These are phyloP conservation scores for Ophion ventricosus DNA, from an alignment of 2,888 invertebrate genomes.

Conservation along the genomic window DNA sequence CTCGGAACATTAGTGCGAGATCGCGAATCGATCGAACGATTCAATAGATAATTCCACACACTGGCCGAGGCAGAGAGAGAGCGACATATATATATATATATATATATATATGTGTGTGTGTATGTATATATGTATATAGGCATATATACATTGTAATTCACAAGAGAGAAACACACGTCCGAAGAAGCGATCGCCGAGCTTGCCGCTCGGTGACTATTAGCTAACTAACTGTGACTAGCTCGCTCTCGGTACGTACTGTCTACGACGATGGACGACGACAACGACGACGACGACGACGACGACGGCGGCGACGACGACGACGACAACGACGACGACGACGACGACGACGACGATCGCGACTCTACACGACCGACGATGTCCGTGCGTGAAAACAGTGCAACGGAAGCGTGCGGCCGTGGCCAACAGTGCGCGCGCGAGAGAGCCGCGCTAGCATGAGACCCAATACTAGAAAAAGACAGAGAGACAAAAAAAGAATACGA, in stretches of 20 bases:
- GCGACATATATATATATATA: background rate
- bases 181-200: conserved; percentile 33
- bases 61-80: background rate
- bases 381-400: conserved; percentile 60
- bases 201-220: conserved; percentile 61
- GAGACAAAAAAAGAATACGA: background rate
- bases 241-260: conserved; percentile 57
- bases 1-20: conserved; percentile 1
- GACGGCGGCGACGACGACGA: too few species aligned
- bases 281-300: too few species aligned
- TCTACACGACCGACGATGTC: conserved; percentile 44
- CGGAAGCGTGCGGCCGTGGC: conserved; percentile 38
- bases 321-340: conserved; percentile 27
- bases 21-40: conserved; percentile 23
- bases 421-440: conserved; percentile 50
- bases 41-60: conserved; percentile 9
- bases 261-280: conserved; percentile 55
- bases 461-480: conserved; percentile 32
- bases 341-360: conserved; percentile 34
- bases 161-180: conserved; percentile 35
- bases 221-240: conserved; percentile 58
- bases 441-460: conserved; percentile 30
- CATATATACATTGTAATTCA: conserved; percentile 2
- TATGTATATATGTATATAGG: too few species aligned
- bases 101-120: too few species aligned